Evolutionary conservation across 2,797 vertebrate species (phyloP).

Genomic region (Rhynchotus rufescens): DNA sequence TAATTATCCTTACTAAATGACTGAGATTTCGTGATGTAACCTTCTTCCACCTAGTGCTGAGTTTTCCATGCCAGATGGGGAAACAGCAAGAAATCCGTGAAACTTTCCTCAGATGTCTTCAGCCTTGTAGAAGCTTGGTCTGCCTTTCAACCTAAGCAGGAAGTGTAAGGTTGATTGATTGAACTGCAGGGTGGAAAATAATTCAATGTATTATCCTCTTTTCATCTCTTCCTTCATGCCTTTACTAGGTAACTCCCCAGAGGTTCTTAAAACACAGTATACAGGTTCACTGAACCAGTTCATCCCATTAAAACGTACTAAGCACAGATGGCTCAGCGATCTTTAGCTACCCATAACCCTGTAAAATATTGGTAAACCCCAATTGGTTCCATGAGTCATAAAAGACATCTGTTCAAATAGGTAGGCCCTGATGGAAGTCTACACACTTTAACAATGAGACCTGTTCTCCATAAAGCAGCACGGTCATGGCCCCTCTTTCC

Average conservation of each 20-base stretch:
- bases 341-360: constrained; percentile 39
- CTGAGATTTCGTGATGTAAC: no score
- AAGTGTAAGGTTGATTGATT: not conserved
- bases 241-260: not conserved
- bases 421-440: constrained; percentile 1
- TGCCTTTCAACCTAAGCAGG: not conserved
- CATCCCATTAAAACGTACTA: constrained; percentile 38
- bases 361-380: constrained; percentile 49
- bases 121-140: not conserved
- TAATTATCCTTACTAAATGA: not conserved
- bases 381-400: not conserved
- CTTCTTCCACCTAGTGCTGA: not conserved
- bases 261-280: not conserved
- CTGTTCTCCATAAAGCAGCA: not conserved
- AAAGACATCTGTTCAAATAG: constrained; percentile 9
- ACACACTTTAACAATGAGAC: not conserved
- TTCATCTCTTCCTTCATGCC: not conserved
- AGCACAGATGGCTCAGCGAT: constrained; percentile 36
- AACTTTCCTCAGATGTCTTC: not conserved
- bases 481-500: not conserved
- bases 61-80: not conserved
- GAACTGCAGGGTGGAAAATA: not conserved
- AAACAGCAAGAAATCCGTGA: not conserved
- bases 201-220: not conserved
- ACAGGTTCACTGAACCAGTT: constrained; percentile 26